A percentile compares a stretch with the other conserved stretches of the same genome.
Conservation (phyloP, 2,888 invertebrate species). For the Cordilura impudica region DNA sequence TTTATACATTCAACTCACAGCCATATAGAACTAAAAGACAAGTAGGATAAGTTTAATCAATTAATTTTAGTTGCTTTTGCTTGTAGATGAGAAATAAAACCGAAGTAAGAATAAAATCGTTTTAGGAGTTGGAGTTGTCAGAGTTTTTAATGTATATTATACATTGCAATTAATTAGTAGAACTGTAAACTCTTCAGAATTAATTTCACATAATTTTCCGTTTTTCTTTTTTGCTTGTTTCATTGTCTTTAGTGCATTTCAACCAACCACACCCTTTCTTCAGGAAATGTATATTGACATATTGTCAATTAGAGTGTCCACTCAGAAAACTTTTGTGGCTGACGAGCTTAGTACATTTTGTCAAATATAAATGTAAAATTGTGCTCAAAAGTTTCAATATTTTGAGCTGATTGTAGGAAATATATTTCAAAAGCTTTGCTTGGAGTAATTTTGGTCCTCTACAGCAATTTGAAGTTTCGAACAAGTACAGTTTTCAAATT, state of each 20-base stretch:
- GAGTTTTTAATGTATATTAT: conserved; percentile 29
- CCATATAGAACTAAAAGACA: conserved; percentile 17
- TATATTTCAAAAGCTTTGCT: too few relatives aligned
- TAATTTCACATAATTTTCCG: conserved; percentile 59
- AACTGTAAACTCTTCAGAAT: conserved; percentile 61
- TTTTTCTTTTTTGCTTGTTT: conserved; percentile 12
- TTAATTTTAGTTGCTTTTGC: conserved; percentile 47
- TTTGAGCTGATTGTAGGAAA: too few relatives aligned
- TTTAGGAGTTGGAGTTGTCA: background rate
- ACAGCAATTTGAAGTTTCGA: too few relatives aligned
- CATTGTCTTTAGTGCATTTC: background rate
- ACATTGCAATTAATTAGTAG: conserved; percentile 59
- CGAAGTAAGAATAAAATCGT: background rate
- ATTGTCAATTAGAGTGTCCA: too few relatives aligned
- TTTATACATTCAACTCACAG: conserved; percentile 25
- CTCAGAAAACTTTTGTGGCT: too few relatives aligned
- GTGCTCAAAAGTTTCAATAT: too few relatives aligned
- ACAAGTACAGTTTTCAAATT: too few relatives aligned
- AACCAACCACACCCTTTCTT: conserved; percentile 4
- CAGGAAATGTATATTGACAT: too few relatives aligned
- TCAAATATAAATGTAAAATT: too few relatives aligned
- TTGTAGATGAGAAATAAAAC: conserved; percentile 1
- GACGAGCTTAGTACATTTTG: too few relatives aligned
- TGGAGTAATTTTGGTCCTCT: too few relatives aligned
- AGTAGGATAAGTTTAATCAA: conserved; percentile 52